Percentiles rank a stretch among this genome's conserved stretches.
Conservation (phyloP, 2,113 vertebrate species). For the Sceloporus undulatus region DNA sequence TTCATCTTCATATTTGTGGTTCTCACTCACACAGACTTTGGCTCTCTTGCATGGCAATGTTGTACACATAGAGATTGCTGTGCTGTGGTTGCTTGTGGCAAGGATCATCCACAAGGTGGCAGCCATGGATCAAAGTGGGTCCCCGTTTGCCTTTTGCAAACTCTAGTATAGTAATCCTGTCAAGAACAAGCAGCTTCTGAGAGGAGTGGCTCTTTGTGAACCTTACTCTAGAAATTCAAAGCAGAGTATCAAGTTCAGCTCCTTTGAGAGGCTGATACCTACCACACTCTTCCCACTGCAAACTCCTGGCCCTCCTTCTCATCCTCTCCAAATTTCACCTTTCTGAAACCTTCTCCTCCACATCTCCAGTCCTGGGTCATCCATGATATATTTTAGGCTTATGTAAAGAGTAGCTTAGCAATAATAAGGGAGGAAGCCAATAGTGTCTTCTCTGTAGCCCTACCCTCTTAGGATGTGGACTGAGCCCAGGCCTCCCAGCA, state of each 20-base stretch:
- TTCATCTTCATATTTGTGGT: background rate
- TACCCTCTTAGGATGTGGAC: no score
- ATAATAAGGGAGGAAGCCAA: no score
- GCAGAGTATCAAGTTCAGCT: no score
- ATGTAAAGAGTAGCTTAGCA: background rate
- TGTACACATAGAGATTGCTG: background rate
- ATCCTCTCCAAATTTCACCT: background rate
- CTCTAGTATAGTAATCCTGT: background rate
- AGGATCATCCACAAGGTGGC: slow-evolving; percentile 32
- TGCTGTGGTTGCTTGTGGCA: background rate
- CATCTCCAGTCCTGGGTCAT: background rate
- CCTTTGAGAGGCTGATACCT: background rate
- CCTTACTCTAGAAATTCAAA: no score
- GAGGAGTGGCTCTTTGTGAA: background rate
- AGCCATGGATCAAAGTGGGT: background rate
- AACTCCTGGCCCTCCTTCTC: background rate
- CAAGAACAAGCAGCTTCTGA: background rate
- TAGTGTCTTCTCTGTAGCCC: background rate
- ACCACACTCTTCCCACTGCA: background rate
- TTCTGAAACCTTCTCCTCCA: no score
- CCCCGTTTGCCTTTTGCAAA: background rate
- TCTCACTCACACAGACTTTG: background rate
- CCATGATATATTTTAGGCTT: background rate
- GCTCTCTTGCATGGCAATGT: background rate
- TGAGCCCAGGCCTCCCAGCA: background rate